phyloP scores from a whole-genome alignment of 2,797 vertebrate genomes.

The Squalus acanthias region DNA sequence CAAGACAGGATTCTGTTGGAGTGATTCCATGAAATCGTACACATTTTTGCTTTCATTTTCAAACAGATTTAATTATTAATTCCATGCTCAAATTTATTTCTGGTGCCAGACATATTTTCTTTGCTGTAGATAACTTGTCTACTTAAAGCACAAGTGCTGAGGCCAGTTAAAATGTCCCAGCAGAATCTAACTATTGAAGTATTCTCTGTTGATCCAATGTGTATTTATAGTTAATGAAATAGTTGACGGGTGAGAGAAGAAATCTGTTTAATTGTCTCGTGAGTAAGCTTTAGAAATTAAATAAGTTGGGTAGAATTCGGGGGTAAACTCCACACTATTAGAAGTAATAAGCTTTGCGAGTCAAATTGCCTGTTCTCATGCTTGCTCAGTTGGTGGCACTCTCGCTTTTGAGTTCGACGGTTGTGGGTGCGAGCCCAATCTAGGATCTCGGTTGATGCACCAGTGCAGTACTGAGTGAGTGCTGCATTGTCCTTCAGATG shows the following conservation, averaged over 20 bases:
- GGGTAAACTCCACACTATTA: neutral
- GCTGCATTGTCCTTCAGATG: neutral
- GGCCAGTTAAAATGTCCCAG: neutral
- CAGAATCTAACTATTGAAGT: neutral
- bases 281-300: neutral
- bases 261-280: neutral
- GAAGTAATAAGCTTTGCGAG: no score
- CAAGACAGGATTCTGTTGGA: constrained; percentile 13
- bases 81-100: neutral
- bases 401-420: neutral
- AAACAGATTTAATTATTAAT: neutral
- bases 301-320: neutral
- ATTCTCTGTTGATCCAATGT: neutral
- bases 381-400: neutral
- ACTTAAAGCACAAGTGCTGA: neutral
- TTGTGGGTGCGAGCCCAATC: neutral
- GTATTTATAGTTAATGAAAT: no score
- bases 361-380: neutral
- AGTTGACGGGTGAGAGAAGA: neutral
- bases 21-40: neutral
- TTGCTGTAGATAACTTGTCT: neutral
- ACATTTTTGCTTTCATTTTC: constrained; percentile 20
- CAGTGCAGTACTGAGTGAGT: neutral
- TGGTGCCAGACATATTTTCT: neutral
- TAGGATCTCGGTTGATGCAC: neutral